Evolutionary conservation across 2,113 vertebrate species (phyloP), one percentile per base, ranked within the genome.

Genomic region (Meleagris gallopavo): DNA sequence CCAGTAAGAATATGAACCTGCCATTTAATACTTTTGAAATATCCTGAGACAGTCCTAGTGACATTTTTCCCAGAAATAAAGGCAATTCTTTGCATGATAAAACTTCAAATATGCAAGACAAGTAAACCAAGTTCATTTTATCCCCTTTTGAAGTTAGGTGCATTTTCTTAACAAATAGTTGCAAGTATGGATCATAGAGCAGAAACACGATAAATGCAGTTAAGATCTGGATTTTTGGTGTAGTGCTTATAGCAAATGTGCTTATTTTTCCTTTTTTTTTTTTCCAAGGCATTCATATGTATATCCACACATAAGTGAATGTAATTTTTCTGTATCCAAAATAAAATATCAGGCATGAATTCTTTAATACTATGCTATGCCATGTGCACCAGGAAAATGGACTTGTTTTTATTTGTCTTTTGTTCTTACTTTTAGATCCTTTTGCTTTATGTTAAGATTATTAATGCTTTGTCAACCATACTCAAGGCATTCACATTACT

Each of bases 261-360:
- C 0, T 80, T 72, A 14, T 70, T 46, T 11, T 2, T 36, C 74
- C 21, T 52, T 73, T 66, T 11, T 43, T 9, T 70, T 81, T 62
- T 40, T 40, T n/a, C n/a, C 30, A 46, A 64, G 89, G 6, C 0
- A 0, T 17, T 9, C 5, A 1, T 19, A 19, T n/a, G 34, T 2
- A 5, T 27, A 72, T 21, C 57, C 19, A 32, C 13, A 20, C 11
- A 5, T 3, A 12, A 5, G 5, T 9, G 11, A 12, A 13, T 12
- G 14, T 10, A 13, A 57, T 18, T 81, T 76, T 30, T 70, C 25
- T 46, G 18, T 18, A 15, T 13, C 4, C 3, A 65, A 69, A 76
- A 41, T 14, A 27, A 5, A 7, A 1, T 24, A 24, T 10, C 36
- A 75, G n/a, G 46, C 85, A 64, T 7, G 7, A 69, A 54, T 79